Conservation (phyloP, 2,888 invertebrate genomes). For the Rhagonycha fulva region DNA sequence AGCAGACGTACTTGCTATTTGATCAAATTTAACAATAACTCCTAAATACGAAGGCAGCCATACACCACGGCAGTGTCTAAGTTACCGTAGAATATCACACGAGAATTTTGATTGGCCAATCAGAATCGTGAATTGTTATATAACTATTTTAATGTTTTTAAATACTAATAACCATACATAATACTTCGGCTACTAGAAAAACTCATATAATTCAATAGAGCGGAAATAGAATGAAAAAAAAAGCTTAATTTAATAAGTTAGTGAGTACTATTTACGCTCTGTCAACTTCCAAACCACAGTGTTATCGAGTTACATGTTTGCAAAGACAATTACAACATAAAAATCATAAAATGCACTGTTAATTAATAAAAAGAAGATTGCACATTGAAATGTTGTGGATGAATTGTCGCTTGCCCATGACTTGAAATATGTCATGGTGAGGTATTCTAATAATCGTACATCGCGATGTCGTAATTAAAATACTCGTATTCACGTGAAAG, state of each 20-base stretch:
- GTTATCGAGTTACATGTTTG: not conserved
- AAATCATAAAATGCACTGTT: not conserved
- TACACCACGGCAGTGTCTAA: too few relatives aligned
- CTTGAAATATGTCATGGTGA: not conserved
- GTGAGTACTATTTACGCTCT: not conserved
- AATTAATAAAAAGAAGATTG: not conserved
- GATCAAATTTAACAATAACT: too few relatives aligned
- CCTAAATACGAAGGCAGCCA: too few relatives aligned
- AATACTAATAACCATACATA: not conserved
- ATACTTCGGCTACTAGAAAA: not conserved
- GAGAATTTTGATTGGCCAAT: too few relatives aligned
- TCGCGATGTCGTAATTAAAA: not conserved
- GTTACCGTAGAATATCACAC: too few relatives aligned
- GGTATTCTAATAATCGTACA: not conserved
- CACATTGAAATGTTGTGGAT: not conserved
- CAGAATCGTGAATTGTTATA: too few relatives aligned
- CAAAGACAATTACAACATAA: not conserved
- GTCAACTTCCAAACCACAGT: not conserved
- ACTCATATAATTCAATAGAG: not conserved
- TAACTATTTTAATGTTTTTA: not conserved
- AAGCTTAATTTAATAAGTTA: not conserved
- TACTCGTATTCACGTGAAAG: not conserved
- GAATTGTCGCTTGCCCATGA: not conserved
- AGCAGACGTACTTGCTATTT: too few relatives aligned
- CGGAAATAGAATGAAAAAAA: not conserved